phyloP scores from a whole-genome alignment of 2,888 invertebrate genomes.

The Noctua janthe region DNA sequence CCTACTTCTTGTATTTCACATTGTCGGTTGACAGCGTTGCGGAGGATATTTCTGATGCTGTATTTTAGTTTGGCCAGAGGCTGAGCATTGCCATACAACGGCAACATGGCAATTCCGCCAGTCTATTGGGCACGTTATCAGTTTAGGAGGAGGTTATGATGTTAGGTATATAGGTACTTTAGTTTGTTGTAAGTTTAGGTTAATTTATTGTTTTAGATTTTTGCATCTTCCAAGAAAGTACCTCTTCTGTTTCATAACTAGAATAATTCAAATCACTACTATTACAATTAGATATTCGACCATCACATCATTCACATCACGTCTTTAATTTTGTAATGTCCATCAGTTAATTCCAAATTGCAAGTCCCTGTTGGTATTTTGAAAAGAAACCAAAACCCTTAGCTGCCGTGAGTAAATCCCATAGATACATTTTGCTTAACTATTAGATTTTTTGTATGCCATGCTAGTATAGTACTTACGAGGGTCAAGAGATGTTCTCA shows the following conservation, averaged over 20 bases:
- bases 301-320: not conserved
- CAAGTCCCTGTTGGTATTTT: not conserved
- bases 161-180: too few species aligned
- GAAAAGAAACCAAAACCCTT: not conserved
- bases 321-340: not conserved
- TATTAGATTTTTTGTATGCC: too few species aligned
- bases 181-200: too few species aligned
- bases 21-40: too few species aligned
- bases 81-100: too few species aligned
- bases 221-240: too few species aligned
- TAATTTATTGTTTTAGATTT: too few species aligned
- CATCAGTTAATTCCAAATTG: not conserved
- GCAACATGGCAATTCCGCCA: too few species aligned
- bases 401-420: not conserved
- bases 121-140: too few species aligned
- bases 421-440: not conserved
- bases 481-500: constrained; percentile 20
- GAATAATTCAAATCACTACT: not conserved
- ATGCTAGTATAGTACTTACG: constrained; percentile 1
- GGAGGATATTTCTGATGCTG: too few species aligned
- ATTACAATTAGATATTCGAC: not conserved
- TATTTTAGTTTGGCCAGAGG: too few species aligned
- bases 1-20: not conserved
- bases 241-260: not conserved
- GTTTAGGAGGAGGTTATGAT: too few species aligned